A percentile compares a stretch with the other conserved stretches of the same genome.
These are phyloP conservation scores for Aphaenogaster floridana DNA, from an alignment of 1,140 invertebrate species.

Conservation along the genomic window DNA sequence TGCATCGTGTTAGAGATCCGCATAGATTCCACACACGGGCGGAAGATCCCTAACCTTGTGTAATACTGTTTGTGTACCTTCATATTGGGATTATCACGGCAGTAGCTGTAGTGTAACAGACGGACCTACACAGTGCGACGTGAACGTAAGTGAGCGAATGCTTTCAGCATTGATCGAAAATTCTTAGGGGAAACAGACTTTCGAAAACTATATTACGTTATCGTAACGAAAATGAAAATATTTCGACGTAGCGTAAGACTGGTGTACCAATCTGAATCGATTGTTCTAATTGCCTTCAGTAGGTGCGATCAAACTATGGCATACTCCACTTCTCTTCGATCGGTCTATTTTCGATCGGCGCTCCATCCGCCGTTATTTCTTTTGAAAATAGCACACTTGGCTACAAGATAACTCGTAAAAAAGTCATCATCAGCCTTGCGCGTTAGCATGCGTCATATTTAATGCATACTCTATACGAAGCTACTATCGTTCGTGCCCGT, in stretches of 20 bases:
- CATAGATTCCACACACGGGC: neutral
- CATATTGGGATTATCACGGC: slow-evolving; percentile 41
- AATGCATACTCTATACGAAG: neutral
- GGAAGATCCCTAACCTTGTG: slow-evolving; percentile 17
- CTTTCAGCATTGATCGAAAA: neutral
- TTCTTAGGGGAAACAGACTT: neutral
- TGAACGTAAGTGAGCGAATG: slow-evolving; percentile 17
- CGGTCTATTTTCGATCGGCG: slow-evolving; percentile 54
- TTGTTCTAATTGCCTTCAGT: neutral
- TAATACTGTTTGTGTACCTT: slow-evolving; percentile 53
- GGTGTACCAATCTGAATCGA: neutral
- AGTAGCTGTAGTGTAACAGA: neutral
- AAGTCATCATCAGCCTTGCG: slow-evolving; percentile 12
- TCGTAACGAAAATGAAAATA: neutral
- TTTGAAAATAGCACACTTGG: slow-evolving; percentile 46
- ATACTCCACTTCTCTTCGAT: slow-evolving; percentile 41
- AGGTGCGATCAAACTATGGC: neutral
- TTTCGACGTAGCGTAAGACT: neutral
- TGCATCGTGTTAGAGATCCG: slow-evolving; percentile 1
- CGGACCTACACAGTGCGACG: neutral
- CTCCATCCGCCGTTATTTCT: slow-evolving; percentile 32
- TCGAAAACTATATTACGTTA: neutral
- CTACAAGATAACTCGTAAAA: slow-evolving; percentile 38
- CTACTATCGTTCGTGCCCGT: neutral
- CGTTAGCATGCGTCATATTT: slow-evolving; percentile 28